These are phyloP conservation scores for Coendou prehensilis DNA, from an alignment of 2,797 vertebrate species.

Conservation along the genomic window DNA sequence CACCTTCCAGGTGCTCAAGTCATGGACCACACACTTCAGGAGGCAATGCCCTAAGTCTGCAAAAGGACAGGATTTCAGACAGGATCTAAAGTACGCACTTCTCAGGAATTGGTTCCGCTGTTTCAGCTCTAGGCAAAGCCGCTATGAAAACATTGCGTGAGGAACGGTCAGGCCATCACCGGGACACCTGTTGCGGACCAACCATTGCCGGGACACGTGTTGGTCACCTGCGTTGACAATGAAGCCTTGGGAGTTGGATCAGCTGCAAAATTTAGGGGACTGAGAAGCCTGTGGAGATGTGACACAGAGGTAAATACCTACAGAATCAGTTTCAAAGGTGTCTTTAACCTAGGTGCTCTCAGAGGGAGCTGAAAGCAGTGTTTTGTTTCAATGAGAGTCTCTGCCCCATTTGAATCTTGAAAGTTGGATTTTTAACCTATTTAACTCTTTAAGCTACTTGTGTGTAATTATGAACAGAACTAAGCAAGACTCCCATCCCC, in stretches of 20 bases:
- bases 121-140: not conserved
- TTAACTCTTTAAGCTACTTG: not conserved
- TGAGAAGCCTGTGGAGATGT: not conserved
- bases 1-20: not conserved
- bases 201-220: not conserved
- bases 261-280: not conserved
- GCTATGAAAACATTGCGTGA: not conserved
- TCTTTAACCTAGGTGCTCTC: not conserved
- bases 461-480: not conserved
- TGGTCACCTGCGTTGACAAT: not conserved
- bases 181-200: fast-evolving
- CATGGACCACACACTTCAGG: not conserved
- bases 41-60: not conserved
- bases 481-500: not conserved
- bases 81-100: not conserved
- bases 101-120: not conserved
- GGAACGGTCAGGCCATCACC: fast-evolving
- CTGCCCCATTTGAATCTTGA: not conserved
- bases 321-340: not conserved
- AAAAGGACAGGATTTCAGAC: not conserved
- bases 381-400: not conserved
- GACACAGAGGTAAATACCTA: not conserved
- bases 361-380: not conserved
- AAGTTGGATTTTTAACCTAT: not conserved
- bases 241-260: not conserved